phyloP scores from a whole-genome alignment of 2,113 vertebrate species.

The Leptobrachium ailaonicum region DNA sequence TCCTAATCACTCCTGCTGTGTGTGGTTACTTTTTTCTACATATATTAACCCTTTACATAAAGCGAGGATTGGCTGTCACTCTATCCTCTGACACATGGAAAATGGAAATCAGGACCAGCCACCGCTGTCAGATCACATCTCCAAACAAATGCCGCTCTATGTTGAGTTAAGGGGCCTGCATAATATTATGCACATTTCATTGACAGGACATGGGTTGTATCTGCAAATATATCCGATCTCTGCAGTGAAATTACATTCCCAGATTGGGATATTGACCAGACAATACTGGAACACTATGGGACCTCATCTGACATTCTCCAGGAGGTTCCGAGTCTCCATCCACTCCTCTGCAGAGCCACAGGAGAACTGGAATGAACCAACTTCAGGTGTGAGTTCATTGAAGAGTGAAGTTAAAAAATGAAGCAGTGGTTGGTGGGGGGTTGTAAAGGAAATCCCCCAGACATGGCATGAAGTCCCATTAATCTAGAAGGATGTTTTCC shows the following conservation, averaged over 20 bases:
- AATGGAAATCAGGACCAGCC: constrained; percentile 15
- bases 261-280: not conserved
- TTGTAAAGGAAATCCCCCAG: constrained; percentile 37
- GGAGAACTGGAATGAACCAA: constrained; percentile 28
- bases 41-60: not conserved
- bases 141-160: not conserved
- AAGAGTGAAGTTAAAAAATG: constrained; percentile 41
- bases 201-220: constrained; percentile 2
- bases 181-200: not conserved
- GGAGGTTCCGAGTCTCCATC: not conserved
- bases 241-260: not conserved
- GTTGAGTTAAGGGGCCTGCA: not conserved
- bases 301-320: not conserved
- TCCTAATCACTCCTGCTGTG: not conserved
- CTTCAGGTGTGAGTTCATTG: constrained; percentile 44
- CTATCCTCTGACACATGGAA: not conserved
- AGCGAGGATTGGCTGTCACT: not conserved
- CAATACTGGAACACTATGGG: not conserved
- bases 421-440: constrained; percentile 12
- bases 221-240: not conserved
- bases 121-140: constrained; percentile 17
- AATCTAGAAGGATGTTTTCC: constrained; percentile 44
- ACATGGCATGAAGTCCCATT: constrained; percentile 46
- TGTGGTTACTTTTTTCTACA: not conserved
- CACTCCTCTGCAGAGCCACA: constrained; percentile 17